Conservation (phyloP, 2,888 invertebrate genomes). For the Homarus gammarus region DNA sequence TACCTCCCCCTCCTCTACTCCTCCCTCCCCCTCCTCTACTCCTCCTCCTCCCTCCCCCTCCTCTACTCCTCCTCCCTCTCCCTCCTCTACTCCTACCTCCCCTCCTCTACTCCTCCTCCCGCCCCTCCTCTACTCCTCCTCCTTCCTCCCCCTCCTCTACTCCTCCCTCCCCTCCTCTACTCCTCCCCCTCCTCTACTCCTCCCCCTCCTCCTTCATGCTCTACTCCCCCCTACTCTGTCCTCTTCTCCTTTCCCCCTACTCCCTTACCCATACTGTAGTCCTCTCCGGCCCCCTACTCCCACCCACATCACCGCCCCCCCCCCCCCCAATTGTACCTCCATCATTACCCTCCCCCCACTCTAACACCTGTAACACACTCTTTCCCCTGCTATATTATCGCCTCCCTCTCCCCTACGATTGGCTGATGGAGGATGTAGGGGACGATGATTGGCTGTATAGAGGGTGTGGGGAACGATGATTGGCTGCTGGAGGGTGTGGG, state of each 20-base stretch:
- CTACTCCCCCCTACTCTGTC: not conserved
- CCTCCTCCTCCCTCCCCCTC: not conserved
- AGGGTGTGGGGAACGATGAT: not conserved
- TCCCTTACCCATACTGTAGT: not conserved
- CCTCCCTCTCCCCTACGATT: not conserved
- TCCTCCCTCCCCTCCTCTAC: not conserved
- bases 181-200: not conserved
- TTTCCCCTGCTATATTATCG: not conserved
- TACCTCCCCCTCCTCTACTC: not conserved
- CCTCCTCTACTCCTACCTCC: not conserved
- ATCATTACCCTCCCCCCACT: not conserved
- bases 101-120: not conserved
- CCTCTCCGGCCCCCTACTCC: not conserved
- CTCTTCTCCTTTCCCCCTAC: not conserved
- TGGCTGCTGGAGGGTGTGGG: not conserved
- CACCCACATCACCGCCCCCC: not conserved
- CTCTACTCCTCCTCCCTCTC: not conserved
- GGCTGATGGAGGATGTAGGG: not conserved
- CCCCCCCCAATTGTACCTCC: not conserved
- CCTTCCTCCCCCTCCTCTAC: not conserved
- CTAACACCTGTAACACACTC: not conserved
- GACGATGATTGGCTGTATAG: not conserved
- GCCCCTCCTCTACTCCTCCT: not conserved
- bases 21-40: no score
- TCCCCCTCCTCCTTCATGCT: not conserved